Conservation (phyloP, 2,888 invertebrate species). For the Cheilosia grossa region DNA sequence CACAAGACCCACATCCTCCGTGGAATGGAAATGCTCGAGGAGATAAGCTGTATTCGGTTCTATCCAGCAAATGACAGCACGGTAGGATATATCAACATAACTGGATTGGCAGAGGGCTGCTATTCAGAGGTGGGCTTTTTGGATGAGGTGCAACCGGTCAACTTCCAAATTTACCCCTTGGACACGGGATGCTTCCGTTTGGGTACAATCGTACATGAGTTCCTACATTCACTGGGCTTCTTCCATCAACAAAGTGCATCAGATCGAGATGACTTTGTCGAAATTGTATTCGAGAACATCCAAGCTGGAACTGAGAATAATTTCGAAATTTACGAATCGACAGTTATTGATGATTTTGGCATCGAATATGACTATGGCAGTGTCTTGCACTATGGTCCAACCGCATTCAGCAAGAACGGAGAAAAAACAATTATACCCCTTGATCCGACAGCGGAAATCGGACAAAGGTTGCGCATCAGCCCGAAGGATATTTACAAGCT, state of each 20-base stretch:
- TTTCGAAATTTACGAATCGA: slow-evolving; percentile 87
- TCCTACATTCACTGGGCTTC: slow-evolving; percentile 91
- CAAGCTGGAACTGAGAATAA: slow-evolving; percentile 86
- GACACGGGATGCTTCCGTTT: slow-evolving; percentile 80
- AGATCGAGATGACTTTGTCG: slow-evolving; percentile 88
- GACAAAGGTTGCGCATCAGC: slow-evolving; percentile 80
- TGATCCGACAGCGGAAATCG: slow-evolving; percentile 78
- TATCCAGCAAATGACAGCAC: slow-evolving; percentile 84
- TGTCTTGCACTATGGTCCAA: slow-evolving; percentile 91
- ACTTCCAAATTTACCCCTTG: slow-evolving; percentile 78
- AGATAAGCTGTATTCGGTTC: slow-evolving; percentile 89
- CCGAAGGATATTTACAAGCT: slow-evolving; percentile 77
- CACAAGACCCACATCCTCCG: slow-evolving; percentile 86
- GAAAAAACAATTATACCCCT: slow-evolving; percentile 87
- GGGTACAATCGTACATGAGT: slow-evolving; percentile 88
- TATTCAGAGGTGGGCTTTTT: slow-evolving; percentile 90
- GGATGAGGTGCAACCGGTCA: slow-evolving; percentile 81
- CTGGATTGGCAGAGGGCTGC: slow-evolving; percentile 85
- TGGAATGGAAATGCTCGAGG: slow-evolving; percentile 89
- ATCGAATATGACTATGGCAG: slow-evolving; percentile 90
- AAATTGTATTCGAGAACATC: slow-evolving; percentile 83
- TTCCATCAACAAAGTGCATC: slow-evolving; percentile 91
- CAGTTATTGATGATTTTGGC: slow-evolving; percentile 86
- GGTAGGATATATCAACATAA: slow-evolving; percentile 57
- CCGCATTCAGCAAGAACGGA: slow-evolving; percentile 89